Evolutionary conservation across 1,140 invertebrate genomes (phyloP).

Genomic region (Calycopis cecrops): DNA sequence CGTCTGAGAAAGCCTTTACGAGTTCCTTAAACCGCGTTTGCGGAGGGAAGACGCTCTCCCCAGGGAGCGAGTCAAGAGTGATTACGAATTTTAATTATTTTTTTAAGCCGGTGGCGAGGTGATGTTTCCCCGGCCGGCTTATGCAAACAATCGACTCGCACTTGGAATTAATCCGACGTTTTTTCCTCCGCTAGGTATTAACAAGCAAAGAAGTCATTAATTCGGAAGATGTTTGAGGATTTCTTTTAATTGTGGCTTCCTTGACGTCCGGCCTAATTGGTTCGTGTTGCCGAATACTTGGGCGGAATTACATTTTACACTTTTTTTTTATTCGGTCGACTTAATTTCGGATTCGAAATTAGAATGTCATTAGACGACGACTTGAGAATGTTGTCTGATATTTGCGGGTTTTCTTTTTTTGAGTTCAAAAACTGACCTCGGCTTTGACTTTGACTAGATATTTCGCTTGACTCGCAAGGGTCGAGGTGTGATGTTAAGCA

Average conservation of each 20-base stretch:
- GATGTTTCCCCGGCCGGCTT: constrained; percentile 69
- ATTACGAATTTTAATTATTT: constrained; percentile 76
- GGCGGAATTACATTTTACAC: constrained; percentile 52
- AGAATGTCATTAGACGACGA: constrained; percentile 1
- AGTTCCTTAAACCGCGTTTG: constrained; percentile 27
- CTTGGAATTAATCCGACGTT: constrained; percentile 72
- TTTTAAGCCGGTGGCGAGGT: constrained; percentile 73
- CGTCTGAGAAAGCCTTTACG: no score
- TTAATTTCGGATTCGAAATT: constrained; percentile 9
- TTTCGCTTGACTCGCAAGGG: no score
- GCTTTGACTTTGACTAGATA: no score
- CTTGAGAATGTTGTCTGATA: no score
- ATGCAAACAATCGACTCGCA: constrained; percentile 74
- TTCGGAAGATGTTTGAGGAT: constrained; percentile 70
- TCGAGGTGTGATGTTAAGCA: no score
- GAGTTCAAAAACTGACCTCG: no score
- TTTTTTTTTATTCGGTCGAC: constrained; percentile 3
- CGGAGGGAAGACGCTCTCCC: constrained; percentile 42
- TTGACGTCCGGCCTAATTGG: constrained; percentile 67
- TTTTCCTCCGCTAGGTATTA: constrained; percentile 73
- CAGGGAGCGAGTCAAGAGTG: constrained; percentile 67
- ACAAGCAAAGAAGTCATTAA: constrained; percentile 74
- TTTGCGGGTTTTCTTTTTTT: no score
- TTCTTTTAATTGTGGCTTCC: constrained; percentile 71
- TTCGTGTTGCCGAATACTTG: constrained; percentile 52